Base-by-base conservation (phyloP, 2,888 invertebrate species). In the Drepana falcataria region DNA sequence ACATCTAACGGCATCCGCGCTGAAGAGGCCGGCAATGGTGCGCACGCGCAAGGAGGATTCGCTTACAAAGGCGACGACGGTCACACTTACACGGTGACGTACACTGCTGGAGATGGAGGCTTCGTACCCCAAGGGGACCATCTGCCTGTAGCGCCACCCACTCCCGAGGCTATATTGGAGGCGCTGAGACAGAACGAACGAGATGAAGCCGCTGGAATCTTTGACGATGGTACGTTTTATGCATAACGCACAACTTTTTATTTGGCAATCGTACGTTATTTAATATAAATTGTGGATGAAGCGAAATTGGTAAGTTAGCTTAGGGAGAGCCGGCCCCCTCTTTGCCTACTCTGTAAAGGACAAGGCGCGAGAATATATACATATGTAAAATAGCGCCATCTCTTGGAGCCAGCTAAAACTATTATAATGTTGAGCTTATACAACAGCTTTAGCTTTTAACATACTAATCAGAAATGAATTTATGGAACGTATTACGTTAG, bases 31-130 rank as follows among this genome's bases (percentile, higher is more conserved):
- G 86, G 87, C 0, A 77, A 82, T 53, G 55, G 75, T 0, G 63
- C 56, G 0, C 76, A 81, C 35, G 79, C 78, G 0, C 87, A 91
- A 55, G 93, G 93, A 0, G 88, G 90, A 0, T 93, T 91, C 71
- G 87, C 92, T 0, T 93, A 93, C 78, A 91, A 91, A 35, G 92
- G 92, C 0, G 93, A 93, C 3, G 93, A 93, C 66, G 93, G 93
- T 0, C 78, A 81, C 59, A 83, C 85, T 0, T 92, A 92, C 75
- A 85, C 91, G 7, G 72, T 93, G 35, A 87, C 85, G 2, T 93
- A 92, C 67, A 87, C 89, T 0, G 91, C 92, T 33, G 93, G 93
- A 59, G 92, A 92, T 74, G 92, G 91, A 59, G 93, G 93, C 3
- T 93, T 92, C 74, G 83, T 79, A 53, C 85, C 93, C 7, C 84